phyloP scores from a whole-genome alignment of 1,140 invertebrate genomes.

The Belonocnema kinseyi region DNA sequence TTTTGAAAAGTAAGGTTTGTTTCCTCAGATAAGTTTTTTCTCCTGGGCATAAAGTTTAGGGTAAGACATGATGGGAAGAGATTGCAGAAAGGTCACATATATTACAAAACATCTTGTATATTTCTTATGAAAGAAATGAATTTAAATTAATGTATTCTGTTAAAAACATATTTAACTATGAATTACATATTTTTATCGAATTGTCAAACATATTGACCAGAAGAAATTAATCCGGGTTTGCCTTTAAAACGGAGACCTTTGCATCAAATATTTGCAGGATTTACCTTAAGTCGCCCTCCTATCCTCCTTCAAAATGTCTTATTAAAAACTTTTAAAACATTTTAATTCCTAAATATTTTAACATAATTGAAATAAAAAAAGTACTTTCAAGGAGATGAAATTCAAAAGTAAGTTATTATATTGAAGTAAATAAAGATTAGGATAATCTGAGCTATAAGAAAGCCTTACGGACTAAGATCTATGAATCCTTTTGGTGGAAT shows the following conservation, averaged over 20 bases:
- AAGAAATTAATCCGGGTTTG: background rate
- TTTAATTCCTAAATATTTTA: too few species aligned
- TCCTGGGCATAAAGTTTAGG: background rate
- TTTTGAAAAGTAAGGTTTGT: background rate
- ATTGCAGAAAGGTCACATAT: background rate
- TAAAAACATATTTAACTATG: too few species aligned
- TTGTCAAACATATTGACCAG: background rate
- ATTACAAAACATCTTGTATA: slow-evolving; percentile 2
- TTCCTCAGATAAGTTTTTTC: background rate
- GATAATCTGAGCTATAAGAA: too few species aligned
- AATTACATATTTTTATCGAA: too few species aligned
- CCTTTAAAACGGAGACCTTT: background rate
- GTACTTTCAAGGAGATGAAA: too few species aligned
- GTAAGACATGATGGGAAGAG: background rate
- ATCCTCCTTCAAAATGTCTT: background rate
- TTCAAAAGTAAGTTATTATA: too few species aligned
- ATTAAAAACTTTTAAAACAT: too few species aligned
- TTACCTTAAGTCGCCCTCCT: background rate
- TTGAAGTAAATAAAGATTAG: too few species aligned
- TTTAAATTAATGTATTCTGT: too few species aligned
- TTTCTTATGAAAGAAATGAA: background rate
- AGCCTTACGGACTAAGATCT: too few species aligned
- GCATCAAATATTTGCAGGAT: background rate
- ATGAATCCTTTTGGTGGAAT: too few species aligned
- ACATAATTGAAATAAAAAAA: too few species aligned